Evolutionary conservation across 2,888 invertebrate genomes (phyloP).

Genomic region (Limnephilus auricula): DNA sequence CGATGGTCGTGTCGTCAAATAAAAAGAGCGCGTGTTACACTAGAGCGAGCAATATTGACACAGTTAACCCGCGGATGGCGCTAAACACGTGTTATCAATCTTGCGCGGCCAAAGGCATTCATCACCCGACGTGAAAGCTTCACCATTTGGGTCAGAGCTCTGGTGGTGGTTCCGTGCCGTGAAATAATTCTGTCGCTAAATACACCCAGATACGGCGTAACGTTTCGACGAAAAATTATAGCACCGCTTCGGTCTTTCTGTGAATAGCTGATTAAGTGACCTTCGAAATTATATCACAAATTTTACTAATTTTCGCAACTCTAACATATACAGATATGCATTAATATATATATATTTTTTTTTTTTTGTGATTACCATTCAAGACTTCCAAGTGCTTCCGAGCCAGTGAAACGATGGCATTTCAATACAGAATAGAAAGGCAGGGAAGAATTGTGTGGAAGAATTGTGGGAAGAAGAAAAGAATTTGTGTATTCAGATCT

Average conservation of each 20-base stretch:
- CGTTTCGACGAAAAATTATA: not conserved
- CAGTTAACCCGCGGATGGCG: not conserved
- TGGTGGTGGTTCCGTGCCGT: not conserved
- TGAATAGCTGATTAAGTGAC: not conserved
- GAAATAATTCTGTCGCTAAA: slow-evolving; percentile 6
- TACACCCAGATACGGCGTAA: not conserved
- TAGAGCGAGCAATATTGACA: not conserved
- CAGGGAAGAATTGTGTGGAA: too few species aligned
- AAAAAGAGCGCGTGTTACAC: not conserved
- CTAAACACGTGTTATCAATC: not conserved
- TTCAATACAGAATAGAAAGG: too few species aligned
- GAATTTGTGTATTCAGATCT: too few species aligned
- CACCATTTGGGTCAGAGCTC: not conserved
- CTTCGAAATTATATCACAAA: not conserved
- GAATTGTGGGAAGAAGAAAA: too few species aligned
- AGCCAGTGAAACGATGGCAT: too few species aligned
- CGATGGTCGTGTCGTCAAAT: not conserved
- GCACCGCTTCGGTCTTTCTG: not conserved
- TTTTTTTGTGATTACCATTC: too few species aligned
- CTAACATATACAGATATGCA: not conserved
- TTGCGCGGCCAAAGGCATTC: not conserved
- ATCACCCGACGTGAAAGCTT: slow-evolving; percentile 5
- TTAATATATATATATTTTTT: too few species aligned
- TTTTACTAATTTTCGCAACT: not conserved
- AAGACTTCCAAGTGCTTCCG: too few species aligned